Percentiles rank a stretch among this genome's conserved stretches.
These are phyloP conservation scores for Seison nebaliae DNA, from an alignment of 1,140 invertebrate genomes.

Conservation along the genomic window DNA sequence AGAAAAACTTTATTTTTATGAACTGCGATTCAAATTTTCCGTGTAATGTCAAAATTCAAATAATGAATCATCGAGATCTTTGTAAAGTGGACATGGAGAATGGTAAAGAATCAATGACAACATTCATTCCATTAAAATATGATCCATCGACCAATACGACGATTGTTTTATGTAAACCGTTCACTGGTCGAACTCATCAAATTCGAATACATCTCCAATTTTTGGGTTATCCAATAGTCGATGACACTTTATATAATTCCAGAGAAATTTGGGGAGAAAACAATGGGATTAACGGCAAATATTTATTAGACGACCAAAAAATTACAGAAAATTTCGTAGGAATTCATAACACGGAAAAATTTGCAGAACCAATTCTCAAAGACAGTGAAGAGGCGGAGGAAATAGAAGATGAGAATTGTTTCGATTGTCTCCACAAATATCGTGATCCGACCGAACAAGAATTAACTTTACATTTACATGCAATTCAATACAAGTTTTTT, in stretches of 20 bases:
- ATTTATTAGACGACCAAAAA: conserved; percentile 64
- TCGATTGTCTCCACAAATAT: conserved; percentile 65
- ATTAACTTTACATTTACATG: conserved; percentile 76
- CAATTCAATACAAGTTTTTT: conserved; percentile 52
- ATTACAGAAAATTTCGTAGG: conserved; percentile 17
- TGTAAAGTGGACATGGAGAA: conserved; percentile 50
- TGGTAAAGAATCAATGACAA: conserved; percentile 63
- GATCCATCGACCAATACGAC: too few species aligned
- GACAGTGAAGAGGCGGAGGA: not conserved
- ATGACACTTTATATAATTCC: conserved; percentile 33
- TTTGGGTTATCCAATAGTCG: conserved; percentile 69
- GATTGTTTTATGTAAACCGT: too few species aligned
- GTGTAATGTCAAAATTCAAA: too few species aligned
- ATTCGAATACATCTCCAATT: conserved; percentile 80
- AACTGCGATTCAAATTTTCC: too few species aligned
- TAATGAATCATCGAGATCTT: too few species aligned
- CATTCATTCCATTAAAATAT: too few species aligned
- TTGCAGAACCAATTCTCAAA: not conserved
- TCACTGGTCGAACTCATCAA: conserved; percentile 83
- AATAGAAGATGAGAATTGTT: conserved; percentile 47
- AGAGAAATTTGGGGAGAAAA: conserved; percentile 33
- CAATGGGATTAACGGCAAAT: conserved; percentile 65
- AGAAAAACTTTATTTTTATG: too few species aligned
- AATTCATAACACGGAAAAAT: conserved; percentile 8
- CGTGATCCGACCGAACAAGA: conserved; percentile 61